phyloP scores from a whole-genome alignment of 2,888 invertebrate species.

The Erebia palarica region DNA sequence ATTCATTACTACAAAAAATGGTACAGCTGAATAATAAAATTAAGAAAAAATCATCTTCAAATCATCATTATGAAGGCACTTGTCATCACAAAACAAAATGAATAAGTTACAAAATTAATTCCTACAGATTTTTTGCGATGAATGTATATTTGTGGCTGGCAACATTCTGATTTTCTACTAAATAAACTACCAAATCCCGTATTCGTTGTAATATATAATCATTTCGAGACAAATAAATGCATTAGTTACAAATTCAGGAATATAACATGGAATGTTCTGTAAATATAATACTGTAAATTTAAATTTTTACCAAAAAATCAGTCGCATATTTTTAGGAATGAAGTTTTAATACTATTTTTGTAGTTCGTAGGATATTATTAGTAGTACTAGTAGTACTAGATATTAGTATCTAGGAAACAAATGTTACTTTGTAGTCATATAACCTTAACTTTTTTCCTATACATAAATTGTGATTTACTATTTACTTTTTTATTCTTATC shows the following conservation, averaged over 20 bases:
- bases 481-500: not conserved
- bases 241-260: conserved; percentile 24
- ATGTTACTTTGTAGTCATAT: not conserved
- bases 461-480: conserved; percentile 2
- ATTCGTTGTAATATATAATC: not conserved
- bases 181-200: not conserved
- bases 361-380: no score
- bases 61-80: conserved; percentile 36
- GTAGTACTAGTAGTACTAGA: no score
- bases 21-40: conserved; percentile 17
- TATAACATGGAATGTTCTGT: conserved; percentile 20
- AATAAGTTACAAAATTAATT: conserved; percentile 11
- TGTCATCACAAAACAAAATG: conserved; percentile 32
- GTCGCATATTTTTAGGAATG: conserved; percentile 15
- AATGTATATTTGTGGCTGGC: conserved; percentile 17
- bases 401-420: not conserved
- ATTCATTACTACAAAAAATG: conserved; percentile 6
- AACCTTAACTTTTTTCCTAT: conserved; percentile 3
- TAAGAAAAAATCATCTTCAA: conserved; percentile 7
- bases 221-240: conserved; percentile 21
- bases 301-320: conserved; percentile 7
- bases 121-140: conserved; percentile 8
- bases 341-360: not conserved
- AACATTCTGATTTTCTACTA: conserved; percentile 10
- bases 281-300: conserved; percentile 23